These are phyloP conservation scores for Biston betularia DNA, from an alignment of 2,888 invertebrate species.

Conservation along the genomic window DNA sequence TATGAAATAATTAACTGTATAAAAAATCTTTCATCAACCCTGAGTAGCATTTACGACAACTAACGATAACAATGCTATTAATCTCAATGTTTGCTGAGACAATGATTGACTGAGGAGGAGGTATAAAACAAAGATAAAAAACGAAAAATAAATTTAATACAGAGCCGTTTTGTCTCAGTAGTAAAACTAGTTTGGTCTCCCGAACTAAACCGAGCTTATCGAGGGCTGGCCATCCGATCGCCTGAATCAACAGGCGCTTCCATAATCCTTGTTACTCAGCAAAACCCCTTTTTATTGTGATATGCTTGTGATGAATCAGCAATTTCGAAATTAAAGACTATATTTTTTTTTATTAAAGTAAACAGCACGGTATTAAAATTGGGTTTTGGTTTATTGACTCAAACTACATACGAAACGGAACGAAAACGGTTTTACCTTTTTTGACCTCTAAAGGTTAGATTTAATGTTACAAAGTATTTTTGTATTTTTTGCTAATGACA, in stretches of 20 bases:
- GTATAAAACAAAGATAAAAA: no score
- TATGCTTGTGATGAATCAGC: conserved; percentile 30
- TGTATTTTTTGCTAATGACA: no score
- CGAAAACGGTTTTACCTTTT: no score
- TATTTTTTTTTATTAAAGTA: conserved; percentile 18
- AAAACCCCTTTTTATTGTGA: conserved; percentile 36
- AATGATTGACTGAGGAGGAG: no score
- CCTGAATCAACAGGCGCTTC: conserved; percentile 39
- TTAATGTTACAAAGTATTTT: no score
- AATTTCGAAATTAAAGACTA: conserved; percentile 24
- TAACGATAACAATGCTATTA: no score
- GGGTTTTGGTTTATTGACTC: not conserved
- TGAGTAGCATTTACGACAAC: no score
- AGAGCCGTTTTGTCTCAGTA: not conserved
- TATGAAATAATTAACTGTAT: no score
- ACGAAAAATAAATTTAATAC: not conserved
- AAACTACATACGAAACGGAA: no score
- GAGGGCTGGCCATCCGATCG: conserved; percentile 27
- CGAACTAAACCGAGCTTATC: conserved; percentile 23
- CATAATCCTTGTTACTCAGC: conserved; percentile 34
- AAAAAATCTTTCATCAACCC: no score
- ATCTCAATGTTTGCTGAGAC: no score
- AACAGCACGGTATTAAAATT: conserved; percentile 1
- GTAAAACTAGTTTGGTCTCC: conserved; percentile 14
- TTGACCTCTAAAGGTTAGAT: no score